A percentile compares a stretch with the other conserved stretches of the same genome.
These are phyloP conservation scores for Danio tinwini DNA, from an alignment of 2,797 vertebrate species.

Conservation along the genomic window DNA sequence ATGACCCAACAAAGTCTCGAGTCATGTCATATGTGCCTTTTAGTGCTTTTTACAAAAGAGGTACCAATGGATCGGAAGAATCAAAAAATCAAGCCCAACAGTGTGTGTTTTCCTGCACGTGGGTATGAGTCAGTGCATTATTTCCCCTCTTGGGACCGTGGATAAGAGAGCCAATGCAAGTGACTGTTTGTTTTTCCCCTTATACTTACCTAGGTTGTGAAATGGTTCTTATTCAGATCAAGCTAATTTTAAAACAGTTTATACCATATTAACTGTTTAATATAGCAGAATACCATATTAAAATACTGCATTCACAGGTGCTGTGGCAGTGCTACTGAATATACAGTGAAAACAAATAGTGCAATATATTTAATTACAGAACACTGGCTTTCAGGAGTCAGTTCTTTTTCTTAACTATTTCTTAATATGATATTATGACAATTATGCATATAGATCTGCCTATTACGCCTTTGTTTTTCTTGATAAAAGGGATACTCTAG, in stretches of 20 bases:
- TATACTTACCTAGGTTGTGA: constrained; percentile 1
- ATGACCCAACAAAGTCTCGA: constrained; percentile 14
- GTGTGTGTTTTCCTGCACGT: constrained; percentile 12
- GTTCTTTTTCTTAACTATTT: too few species aligned
- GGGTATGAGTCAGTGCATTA: constrained; percentile 17
- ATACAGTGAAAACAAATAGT: too few species aligned
- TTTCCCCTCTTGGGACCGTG: background rate
- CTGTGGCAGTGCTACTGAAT: too few species aligned
- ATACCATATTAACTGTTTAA: too few species aligned
- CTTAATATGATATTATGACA: too few species aligned
- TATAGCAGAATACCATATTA: too few species aligned
- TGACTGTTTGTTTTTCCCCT: background rate
- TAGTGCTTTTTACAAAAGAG: constrained; percentile 41
- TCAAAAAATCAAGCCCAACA: constrained; percentile 4
- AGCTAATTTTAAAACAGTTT: background rate
- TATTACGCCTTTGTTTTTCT: too few species aligned
- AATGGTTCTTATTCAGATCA: background rate
- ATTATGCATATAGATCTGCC: too few species aligned
- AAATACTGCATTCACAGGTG: too few species aligned
- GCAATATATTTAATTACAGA: too few species aligned
- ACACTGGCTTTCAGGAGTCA: too few species aligned
- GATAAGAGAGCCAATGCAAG: constrained; percentile 5
- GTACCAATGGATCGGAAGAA: constrained; percentile 6
- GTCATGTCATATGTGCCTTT: constrained; percentile 25
- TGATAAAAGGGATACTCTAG: too few species aligned